Conservation (phyloP, 2,888 invertebrate genomes). For the Cantharis lateralis region DNA sequence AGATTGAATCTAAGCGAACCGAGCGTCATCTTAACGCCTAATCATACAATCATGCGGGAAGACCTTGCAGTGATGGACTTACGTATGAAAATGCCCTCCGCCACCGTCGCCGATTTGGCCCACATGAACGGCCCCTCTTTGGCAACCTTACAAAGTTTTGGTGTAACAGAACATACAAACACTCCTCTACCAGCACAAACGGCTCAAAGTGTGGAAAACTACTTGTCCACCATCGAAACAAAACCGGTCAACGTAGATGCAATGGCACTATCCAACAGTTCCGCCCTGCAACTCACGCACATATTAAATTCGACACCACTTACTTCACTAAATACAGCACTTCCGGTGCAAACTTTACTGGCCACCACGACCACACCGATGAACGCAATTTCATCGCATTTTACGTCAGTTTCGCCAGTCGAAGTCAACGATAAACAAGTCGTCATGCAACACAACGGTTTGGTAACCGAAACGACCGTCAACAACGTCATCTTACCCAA, state of each 20-base stretch:
- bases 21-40: background rate
- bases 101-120: slow-evolving; percentile 56
- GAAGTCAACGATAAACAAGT: slow-evolving; percentile 28
- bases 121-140: slow-evolving; percentile 63
- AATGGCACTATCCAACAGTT: slow-evolving; percentile 9
- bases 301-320: slow-evolving; percentile 14
- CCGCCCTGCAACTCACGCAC: slow-evolving; percentile 8
- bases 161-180: slow-evolving; percentile 54
- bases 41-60: slow-evolving; percentile 47
- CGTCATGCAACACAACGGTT: slow-evolving; percentile 24
- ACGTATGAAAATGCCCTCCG: slow-evolving; percentile 67
- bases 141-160: slow-evolving; percentile 58
- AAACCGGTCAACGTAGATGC: slow-evolving; percentile 16
- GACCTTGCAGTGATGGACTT: slow-evolving; percentile 68
- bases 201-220: slow-evolving; percentile 65
- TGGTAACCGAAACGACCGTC: slow-evolving; percentile 22
- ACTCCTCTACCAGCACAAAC: slow-evolving; percentile 61
- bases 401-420: background rate
- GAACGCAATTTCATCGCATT: slow-evolving; percentile 16
- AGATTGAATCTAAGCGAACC: background rate
- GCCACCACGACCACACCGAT: slow-evolving; percentile 28
- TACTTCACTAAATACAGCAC: slow-evolving; percentile 22
- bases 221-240: slow-evolving; percentile 60
- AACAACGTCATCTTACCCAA: slow-evolving; percentile 31
- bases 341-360: slow-evolving; percentile 32